phyloP scores from a whole-genome alignment of 2,888 invertebrate species.

The Erynnis tages region DNA sequence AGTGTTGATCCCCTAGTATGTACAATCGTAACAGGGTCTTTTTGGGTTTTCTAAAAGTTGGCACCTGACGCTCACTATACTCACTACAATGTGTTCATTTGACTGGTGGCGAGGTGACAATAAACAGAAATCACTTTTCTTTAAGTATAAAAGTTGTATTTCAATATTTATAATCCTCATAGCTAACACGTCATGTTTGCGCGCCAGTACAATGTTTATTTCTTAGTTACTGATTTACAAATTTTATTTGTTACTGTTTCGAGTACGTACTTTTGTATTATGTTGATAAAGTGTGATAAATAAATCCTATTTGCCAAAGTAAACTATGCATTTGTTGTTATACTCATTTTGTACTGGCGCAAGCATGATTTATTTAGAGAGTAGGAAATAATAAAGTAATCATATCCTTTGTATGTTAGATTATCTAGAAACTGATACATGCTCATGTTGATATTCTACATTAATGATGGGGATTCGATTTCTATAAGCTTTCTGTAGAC shows the following conservation, averaged over 20 bases:
- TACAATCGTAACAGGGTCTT: slow-evolving; percentile 60
- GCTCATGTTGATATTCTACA: slow-evolving; percentile 48
- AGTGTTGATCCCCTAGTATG: not conserved
- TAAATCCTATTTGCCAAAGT: slow-evolving; percentile 69
- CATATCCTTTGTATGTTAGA: slow-evolving; percentile 62
- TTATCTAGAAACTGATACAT: slow-evolving; percentile 62
- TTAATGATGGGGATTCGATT: too few relatives aligned
- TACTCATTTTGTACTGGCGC: slow-evolving; percentile 61
- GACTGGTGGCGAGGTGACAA: slow-evolving; percentile 48
- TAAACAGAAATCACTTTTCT: slow-evolving; percentile 60
- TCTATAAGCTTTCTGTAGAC: too few relatives aligned
- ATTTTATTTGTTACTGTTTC: slow-evolving; percentile 54
- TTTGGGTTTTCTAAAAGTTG: slow-evolving; percentile 63
- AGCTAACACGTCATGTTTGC: slow-evolving; percentile 42
- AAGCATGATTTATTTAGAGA: slow-evolving; percentile 45
- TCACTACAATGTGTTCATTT: slow-evolving; percentile 48
- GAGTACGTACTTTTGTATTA: slow-evolving; percentile 34
- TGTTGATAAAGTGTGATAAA: slow-evolving; percentile 48
- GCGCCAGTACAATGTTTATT: slow-evolving; percentile 53
- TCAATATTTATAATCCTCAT: slow-evolving; percentile 44
- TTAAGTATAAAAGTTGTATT: slow-evolving; percentile 61
- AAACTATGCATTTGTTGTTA: slow-evolving; percentile 66
- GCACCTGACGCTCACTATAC: slow-evolving; percentile 51
- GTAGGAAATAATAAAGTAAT: slow-evolving; percentile 50
- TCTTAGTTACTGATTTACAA: slow-evolving; percentile 47